Evolutionary conservation across 2,888 invertebrate genomes (phyloP).

Genomic region (Ptychoptera albimana): DNA sequence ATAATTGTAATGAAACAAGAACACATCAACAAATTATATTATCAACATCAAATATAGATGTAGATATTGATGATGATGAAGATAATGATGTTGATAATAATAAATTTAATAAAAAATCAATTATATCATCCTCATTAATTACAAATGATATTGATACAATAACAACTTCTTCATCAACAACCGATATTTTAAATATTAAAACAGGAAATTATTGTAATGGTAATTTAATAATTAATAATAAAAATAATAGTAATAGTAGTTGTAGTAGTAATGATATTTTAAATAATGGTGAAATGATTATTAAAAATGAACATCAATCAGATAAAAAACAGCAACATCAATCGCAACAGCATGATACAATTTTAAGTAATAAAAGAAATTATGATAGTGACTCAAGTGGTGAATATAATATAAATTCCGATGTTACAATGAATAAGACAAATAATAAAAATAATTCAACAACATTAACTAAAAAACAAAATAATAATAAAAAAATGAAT

Average conservation of each 20-base stretch:
- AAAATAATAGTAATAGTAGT: slow-evolving; percentile 7
- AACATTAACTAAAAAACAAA: slow-evolving; percentile 7
- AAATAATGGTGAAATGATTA: slow-evolving; percentile 1
- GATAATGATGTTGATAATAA: slow-evolving; percentile 6
- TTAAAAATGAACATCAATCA: not conserved
- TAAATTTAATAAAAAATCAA: slow-evolving; percentile 9
- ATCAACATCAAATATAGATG: slow-evolving; percentile 1
- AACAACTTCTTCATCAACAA: too few species aligned
- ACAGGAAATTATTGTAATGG: not conserved
- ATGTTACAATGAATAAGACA: not conserved
- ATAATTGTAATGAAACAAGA: slow-evolving; percentile 2
- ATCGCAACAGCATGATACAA: not conserved
- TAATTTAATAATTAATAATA: slow-evolving; percentile 5
- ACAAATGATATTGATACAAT: too few species aligned
- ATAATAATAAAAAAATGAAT: slow-evolving; percentile 11
- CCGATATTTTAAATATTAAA: too few species aligned
- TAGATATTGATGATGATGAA: slow-evolving; percentile 2
- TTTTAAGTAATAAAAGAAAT: slow-evolving; percentile 15
- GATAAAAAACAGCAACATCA: not conserved
- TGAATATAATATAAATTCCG: slow-evolving; percentile 4
- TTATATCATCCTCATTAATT: not conserved
- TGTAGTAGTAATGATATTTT: slow-evolving; percentile 6
- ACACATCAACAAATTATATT: slow-evolving; percentile 1
- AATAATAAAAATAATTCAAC: not conserved
- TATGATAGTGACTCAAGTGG: slow-evolving; percentile 19